Conservation (phyloP, 2,797 vertebrate genomes). For the Threskiornis aethiopicus region DNA sequence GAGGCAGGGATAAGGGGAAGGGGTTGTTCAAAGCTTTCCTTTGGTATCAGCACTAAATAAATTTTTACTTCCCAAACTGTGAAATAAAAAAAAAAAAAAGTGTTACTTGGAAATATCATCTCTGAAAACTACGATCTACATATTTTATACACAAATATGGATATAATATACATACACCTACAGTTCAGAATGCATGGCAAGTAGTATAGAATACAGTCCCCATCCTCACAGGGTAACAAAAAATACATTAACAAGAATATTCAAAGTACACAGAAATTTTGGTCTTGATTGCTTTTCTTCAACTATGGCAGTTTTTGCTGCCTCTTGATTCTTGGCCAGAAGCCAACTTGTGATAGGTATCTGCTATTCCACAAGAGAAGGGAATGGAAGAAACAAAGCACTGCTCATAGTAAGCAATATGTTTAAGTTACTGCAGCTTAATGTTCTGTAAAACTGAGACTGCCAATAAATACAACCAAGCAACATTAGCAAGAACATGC, state of each 20-base stretch:
- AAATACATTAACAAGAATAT: background rate
- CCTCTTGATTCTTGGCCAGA: background rate
- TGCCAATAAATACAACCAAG: background rate
- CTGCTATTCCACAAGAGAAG: background rate
- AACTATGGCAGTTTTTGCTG: background rate
- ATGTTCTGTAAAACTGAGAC: background rate
- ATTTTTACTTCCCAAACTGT: background rate
- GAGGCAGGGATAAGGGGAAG: background rate
- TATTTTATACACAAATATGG: background rate
- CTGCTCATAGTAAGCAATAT: background rate
- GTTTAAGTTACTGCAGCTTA: background rate
- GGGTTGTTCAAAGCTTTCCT: background rate
- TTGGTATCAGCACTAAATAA: background rate
- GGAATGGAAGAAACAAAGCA: background rate
- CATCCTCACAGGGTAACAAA: background rate
- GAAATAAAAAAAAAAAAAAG: background rate
- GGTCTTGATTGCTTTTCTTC: background rate
- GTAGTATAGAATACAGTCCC: background rate
- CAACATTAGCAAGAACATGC: background rate
- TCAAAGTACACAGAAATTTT: background rate
- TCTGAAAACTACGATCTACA: background rate
- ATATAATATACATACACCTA: background rate
- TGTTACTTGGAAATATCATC: background rate
- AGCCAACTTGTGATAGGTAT: background rate
- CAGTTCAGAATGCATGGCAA: background rate